A percentile compares a stretch with the other conserved stretches of the same genome.
Conservation (phyloP, 2,797 vertebrate genomes). For the Luscinia megarhynchos region DNA sequence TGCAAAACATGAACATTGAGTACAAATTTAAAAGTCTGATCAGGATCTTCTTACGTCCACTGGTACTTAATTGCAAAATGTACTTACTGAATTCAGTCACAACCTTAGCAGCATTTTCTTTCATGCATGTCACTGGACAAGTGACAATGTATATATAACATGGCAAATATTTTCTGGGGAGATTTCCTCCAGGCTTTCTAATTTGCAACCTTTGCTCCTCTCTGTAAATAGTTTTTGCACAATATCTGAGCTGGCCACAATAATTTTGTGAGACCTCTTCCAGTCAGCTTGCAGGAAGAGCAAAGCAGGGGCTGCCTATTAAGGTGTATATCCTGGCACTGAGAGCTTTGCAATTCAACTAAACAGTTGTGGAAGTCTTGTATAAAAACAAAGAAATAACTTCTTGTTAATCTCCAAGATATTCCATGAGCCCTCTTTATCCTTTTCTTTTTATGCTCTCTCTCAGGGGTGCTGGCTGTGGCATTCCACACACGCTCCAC, state of each 20-base stretch:
- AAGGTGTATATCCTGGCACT: not conserved
- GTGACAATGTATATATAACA: not conserved
- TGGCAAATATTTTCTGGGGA: constrained; percentile 26
- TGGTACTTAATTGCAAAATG: constrained; percentile 16
- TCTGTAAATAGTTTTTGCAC: constrained; percentile 40
- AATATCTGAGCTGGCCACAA: not conserved
- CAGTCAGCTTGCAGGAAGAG: not conserved
- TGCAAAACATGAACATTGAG: not conserved
- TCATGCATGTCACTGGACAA: not conserved
- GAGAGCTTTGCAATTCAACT: not conserved
- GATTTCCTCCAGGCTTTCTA: constrained; percentile 35
- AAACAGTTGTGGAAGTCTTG: not conserved
- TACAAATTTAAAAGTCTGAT: constrained; percentile 3
- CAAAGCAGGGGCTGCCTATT: not conserved
- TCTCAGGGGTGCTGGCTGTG: not conserved
- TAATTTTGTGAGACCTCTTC: not conserved
- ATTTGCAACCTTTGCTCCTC: constrained; percentile 23
- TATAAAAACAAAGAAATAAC: not conserved
- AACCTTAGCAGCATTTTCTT: not conserved
- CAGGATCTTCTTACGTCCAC: not conserved
- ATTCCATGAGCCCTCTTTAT: not conserved
- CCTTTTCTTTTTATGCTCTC: accelerated
- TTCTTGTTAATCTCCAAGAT: not conserved
- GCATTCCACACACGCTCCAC: not conserved
- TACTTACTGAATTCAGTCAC: not conserved